Base-by-base conservation (phyloP, 2,113 vertebrate genomes). In the Phyllopteryx taeniolatus region DNA sequence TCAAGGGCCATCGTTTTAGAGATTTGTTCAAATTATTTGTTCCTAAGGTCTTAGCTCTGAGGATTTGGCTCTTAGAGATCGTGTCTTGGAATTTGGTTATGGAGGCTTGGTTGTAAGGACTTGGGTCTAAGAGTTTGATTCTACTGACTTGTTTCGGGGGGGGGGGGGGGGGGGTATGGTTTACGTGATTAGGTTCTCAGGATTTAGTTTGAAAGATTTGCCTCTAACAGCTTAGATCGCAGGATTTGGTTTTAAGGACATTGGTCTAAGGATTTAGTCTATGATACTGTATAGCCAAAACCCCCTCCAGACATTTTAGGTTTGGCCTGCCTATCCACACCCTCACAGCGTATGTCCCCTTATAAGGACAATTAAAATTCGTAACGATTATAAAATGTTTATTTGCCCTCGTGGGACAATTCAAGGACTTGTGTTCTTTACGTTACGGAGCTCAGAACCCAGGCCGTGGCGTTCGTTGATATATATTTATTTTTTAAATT, bases 281-380 rank as follows among this genome's bases (percentile, higher is more conserved):
- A 10, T 2, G 3, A 10, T 54, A 54, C 19, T 13, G 49, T 51
- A 51, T 39, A 3, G 35, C 2, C 49, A 11, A 31, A 31, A n/a
- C 22, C 56, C 22, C 56, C 56, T 59, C 56, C 56, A 10, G 12
- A 31, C 22, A 31, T 22, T 59, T 59, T 22, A 31, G 56, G 56
- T 59, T 27, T 12, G 22, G 11, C 22, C 22, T 12, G 56, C 56
- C 56, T 14, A 31, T 13, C 22, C 22, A 27, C 22, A 2, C n/a
- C 56, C 56, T 59, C 56, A 14, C 56, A 59, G 27, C 22, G 14
- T 59, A 59, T 59, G 56, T 59, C 56, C 22, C 56, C 56, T 59
- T 27, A 59, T 59, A 59, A 59, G 56, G 56, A 59, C 56, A 59
- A 59, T 59, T 59, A 59, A 59, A 59, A 59, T 59, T n/a, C 27